A percentile compares a stretch with the other conserved stretches of the same genome.
Evolutionary conservation across 2,888 invertebrate species (phyloP).

Genomic region (Sarcophaga caerulescens): DNA sequence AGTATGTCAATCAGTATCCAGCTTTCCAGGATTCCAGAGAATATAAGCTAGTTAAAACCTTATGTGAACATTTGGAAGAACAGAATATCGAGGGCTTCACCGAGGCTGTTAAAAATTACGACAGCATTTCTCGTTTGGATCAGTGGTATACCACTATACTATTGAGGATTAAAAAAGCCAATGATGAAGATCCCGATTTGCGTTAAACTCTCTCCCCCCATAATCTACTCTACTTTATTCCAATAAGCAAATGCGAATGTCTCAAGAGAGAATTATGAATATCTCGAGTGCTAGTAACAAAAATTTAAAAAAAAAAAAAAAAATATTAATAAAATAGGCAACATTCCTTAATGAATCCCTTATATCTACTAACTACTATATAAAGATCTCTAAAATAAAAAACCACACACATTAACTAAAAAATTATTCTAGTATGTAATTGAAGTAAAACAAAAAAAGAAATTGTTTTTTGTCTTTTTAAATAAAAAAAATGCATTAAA

Average conservation of each 20-base stretch:
- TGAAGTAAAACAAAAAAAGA: constrained; percentile 2
- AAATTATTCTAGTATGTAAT: constrained; percentile 56
- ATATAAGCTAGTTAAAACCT: constrained; percentile 94
- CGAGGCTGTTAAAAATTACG: constrained; percentile 96
- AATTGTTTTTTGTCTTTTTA: constrained; percentile 66
- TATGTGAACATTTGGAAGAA: constrained; percentile 95
- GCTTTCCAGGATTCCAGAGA: constrained; percentile 97
- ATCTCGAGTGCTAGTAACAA: constrained; percentile 38
- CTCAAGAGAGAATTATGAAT: constrained; percentile 4
- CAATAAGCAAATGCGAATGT: constrained; percentile 6
- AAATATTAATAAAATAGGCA: neutral
- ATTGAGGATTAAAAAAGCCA: constrained; percentile 96
- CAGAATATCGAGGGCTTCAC: constrained; percentile 97
- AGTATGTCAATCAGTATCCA: constrained; percentile 96
- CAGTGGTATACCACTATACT: constrained; percentile 98
- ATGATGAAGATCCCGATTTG: constrained; percentile 91
- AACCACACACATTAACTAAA: constrained; percentile 54
- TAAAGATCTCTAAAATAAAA: constrained; percentile 28
- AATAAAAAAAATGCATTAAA: constrained; percentile 36
- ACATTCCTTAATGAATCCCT: constrained; percentile 42
- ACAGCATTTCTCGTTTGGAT: constrained; percentile 97
- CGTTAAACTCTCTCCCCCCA: constrained; percentile 81
- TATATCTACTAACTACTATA: constrained; percentile 29
- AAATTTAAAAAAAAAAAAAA: constrained; percentile 10
- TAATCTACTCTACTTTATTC: constrained; percentile 6